A percentile compares a stretch with the other conserved stretches of the same genome.
phyloP scores from a whole-genome alignment of 2,797 vertebrate species.

The Heterohyrax brucei region DNA sequence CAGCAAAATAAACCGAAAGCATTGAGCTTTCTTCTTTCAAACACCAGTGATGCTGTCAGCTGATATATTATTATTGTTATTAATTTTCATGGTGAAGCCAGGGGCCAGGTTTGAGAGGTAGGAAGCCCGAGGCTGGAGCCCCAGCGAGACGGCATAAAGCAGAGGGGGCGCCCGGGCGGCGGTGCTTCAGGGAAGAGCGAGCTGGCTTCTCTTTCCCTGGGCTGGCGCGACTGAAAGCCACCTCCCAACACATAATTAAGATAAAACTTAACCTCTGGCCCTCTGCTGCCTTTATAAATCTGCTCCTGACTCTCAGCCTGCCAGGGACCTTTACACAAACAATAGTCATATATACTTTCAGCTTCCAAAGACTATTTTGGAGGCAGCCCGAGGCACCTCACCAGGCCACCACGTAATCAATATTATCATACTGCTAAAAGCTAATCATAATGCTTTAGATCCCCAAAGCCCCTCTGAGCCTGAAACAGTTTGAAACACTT shows the following conservation, averaged over 20 bases:
- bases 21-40: not conserved
- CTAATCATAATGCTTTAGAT: conserved; percentile 77
- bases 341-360: not conserved
- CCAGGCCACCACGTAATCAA: conserved; percentile 63
- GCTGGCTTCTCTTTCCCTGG: not conserved
- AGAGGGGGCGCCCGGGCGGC: not conserved
- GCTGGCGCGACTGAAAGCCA: not conserved
- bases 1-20: conserved; percentile 40
- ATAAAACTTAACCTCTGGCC: conserved; percentile 66
- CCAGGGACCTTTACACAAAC: not conserved
- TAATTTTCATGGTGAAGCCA: not conserved
- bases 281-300: conserved; percentile 65
- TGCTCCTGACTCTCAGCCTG: conserved; percentile 45
- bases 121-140: not conserved
- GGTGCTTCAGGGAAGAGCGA: not conserved
- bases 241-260: conserved; percentile 65
- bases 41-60: not conserved
- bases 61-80: conserved; percentile 39
- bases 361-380: conserved; percentile 50
- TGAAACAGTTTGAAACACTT: conserved; percentile 79
- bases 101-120: not conserved
- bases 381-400: not conserved
- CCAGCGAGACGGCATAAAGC: not conserved
- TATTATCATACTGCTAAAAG: conserved; percentile 74
- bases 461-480: conserved; percentile 78